phyloP scores from a whole-genome alignment of 2,113 vertebrate species.

The Coregonus clupeaformis region DNA sequence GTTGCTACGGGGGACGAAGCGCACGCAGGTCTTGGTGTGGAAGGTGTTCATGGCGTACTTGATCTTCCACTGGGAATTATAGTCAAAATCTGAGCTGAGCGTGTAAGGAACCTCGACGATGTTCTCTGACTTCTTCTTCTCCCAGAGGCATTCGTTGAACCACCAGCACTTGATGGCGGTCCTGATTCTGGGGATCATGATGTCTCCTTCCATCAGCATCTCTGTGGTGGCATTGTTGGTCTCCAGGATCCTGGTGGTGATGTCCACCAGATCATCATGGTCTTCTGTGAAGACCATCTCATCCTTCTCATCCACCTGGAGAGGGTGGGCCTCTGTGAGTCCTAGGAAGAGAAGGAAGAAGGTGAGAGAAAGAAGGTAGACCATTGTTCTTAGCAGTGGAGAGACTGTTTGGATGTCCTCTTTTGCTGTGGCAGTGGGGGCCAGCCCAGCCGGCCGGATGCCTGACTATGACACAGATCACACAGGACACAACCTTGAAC shows the following conservation, averaged over 20 bases:
- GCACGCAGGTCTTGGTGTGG: constrained; percentile 7
- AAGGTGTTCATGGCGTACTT: not conserved
- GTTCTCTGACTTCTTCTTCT: not conserved
- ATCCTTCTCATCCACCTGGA: not conserved
- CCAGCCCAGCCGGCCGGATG: no score
- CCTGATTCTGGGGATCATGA: not conserved
- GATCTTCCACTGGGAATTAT: not conserved
- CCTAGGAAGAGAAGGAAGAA: not conserved
- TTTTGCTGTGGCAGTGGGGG: not conserved
- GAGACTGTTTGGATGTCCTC: not conserved
- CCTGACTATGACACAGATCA: no score
- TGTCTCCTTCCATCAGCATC: not conserved
- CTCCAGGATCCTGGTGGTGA: constrained; percentile 4
- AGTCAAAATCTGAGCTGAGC: not conserved
- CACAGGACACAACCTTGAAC: no score
- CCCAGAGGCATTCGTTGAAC: constrained; percentile 15
- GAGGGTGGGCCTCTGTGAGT: not conserved
- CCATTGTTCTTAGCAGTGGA: not conserved
- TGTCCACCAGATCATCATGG: not conserved
- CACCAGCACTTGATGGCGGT: constrained; percentile 20
- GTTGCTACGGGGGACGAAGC: constrained; percentile 1
- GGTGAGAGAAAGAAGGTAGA: not conserved
- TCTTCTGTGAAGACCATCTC: not conserved
- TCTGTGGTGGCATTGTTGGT: constrained; percentile 11
- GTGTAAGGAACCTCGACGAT: constrained; percentile 18